A percentile compares a stretch with the other conserved stretches of the same genome.
Conservation (phyloP, 2,797 vertebrate genomes). For the Acomys russatus region DNA sequence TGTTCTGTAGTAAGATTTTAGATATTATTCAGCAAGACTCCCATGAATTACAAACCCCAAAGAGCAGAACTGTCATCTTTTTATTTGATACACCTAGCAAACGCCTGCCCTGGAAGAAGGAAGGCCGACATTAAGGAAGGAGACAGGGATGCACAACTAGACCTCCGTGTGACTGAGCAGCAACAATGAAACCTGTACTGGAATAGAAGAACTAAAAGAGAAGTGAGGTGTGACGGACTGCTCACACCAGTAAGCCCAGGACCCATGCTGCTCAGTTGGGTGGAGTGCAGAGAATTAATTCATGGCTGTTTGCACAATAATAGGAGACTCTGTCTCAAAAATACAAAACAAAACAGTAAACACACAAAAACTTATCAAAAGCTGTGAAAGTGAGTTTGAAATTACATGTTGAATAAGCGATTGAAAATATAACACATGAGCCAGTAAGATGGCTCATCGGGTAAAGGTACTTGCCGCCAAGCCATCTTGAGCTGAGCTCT, state of each 20-base stretch:
- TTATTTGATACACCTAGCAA: slow-evolving; percentile 28
- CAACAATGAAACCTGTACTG: background rate
- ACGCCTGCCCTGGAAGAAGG: background rate
- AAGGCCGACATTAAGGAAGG: background rate
- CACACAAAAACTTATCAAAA: background rate
- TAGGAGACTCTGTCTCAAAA: background rate
- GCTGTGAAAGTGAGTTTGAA: background rate
- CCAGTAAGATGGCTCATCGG: background rate
- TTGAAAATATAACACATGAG: background rate
- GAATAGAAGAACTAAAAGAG: background rate
- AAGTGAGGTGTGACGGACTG: background rate
- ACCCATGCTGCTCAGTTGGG: background rate
- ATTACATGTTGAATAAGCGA: background rate
- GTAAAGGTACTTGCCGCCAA: background rate
- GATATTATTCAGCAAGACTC: background rate
- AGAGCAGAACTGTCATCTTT: slow-evolving; percentile 15
- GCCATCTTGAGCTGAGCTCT: background rate
- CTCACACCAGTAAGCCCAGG: background rate
- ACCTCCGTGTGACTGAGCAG: background rate
- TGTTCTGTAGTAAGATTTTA: slow-evolving; percentile 25
- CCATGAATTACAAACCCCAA: background rate
- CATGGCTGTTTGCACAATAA: background rate
- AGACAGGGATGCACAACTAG: background rate
- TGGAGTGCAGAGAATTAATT: background rate
- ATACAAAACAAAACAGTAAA: background rate